Evolutionary conservation across 2,888 invertebrate species (phyloP).

Genomic region (Fragum whitleyi): DNA sequence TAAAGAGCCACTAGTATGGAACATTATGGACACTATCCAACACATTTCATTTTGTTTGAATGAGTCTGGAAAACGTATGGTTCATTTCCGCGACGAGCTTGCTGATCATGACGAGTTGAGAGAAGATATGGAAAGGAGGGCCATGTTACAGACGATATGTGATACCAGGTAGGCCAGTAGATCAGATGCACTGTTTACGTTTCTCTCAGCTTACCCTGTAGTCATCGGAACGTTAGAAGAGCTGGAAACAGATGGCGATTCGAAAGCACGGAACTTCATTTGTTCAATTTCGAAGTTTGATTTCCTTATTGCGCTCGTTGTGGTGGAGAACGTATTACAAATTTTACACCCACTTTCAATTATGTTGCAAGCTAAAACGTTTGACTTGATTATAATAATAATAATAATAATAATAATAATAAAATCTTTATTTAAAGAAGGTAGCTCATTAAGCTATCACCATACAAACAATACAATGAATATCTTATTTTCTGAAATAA

Average conservation of each 20-base stretch:
- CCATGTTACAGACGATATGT: constrained; percentile 33
- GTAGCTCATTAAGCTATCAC: too few relatives aligned
- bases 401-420: too few relatives aligned
- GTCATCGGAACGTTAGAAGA: constrained; percentile 11
- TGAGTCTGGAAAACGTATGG: constrained; percentile 21
- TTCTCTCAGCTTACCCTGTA: constrained; percentile 15
- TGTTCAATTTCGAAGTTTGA: constrained; percentile 37
- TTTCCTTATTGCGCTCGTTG: constrained; percentile 27
- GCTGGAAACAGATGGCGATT: too few relatives aligned
- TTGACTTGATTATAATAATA: too few relatives aligned
- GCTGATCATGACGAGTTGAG: constrained; percentile 17
- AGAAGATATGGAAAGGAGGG: constrained; percentile 14
- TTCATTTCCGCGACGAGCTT: too few relatives aligned
- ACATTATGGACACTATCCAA: constrained; percentile 17
- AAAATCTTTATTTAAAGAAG: too few relatives aligned
- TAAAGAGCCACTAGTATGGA: constrained; percentile 19
- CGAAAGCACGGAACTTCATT: constrained; percentile 13
- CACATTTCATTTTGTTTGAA: constrained; percentile 15
- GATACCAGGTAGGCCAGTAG: constrained; percentile 46
- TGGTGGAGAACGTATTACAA: constrained; percentile 30
- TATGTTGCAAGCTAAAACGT: not conserved
- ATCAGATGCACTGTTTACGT: too few relatives aligned
- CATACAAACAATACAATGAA: too few relatives aligned
- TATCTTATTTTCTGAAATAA: too few relatives aligned
- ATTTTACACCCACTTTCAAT: not conserved